phyloP scores from a whole-genome alignment of 2,113 vertebrate species.

The Apistogramma diplotaenia region DNA sequence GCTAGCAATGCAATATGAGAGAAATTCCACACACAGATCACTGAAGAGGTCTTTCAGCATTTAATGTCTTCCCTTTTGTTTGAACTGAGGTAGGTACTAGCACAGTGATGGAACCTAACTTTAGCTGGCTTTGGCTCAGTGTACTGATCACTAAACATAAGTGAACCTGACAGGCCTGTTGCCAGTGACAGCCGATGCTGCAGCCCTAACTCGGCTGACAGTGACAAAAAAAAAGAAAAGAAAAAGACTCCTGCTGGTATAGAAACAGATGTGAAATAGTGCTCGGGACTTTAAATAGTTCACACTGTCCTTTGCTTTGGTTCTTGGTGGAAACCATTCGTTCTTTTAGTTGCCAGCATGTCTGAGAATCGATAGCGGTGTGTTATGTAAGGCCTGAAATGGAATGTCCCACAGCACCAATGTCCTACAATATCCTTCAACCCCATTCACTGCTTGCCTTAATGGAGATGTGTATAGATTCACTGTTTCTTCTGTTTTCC shows the following conservation, averaged over 20 bases:
- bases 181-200: slow-evolving; percentile 17
- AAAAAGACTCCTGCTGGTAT: not conserved
- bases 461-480: slow-evolving; percentile 9
- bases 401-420: slow-evolving; percentile 7
- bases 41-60: slow-evolving; percentile 3
- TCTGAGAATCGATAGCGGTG: slow-evolving; percentile 21
- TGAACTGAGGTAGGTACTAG: slow-evolving; percentile 12
- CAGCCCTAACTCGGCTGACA: slow-evolving; percentile 10
- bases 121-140: slow-evolving; percentile 25
- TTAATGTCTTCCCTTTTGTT: not conserved
- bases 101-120: slow-evolving; percentile 47
- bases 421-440: not conserved
- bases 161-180: slow-evolving; percentile 47
- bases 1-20: not conserved
- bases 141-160: slow-evolving; percentile 35
- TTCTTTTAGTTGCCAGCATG: slow-evolving; percentile 31
- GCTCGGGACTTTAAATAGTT: not conserved
- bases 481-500: slow-evolving; percentile 6
- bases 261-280: not conserved
- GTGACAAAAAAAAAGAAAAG: slow-evolving; percentile 1
- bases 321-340: not conserved
- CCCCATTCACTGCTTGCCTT: not conserved
- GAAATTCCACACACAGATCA: not conserved
- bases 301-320: not conserved
- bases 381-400: slow-evolving; percentile 31